Evolutionary conservation across 1,140 invertebrate species (phyloP).

Genomic region (Cydia fagiglandana): DNA sequence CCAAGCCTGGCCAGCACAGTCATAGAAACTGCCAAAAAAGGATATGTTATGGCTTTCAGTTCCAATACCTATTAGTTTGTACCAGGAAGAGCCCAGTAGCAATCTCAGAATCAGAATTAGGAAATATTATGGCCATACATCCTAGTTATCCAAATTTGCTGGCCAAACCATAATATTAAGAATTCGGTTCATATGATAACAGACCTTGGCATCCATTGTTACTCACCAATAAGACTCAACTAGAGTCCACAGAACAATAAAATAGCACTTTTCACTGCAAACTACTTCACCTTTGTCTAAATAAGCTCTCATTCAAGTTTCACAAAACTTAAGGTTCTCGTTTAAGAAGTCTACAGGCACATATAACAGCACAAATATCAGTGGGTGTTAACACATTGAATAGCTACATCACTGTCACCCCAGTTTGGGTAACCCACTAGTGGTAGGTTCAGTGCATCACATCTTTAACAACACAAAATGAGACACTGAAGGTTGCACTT

Average conservation of each 20-base stretch:
- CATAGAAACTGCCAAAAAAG: too few relatives aligned
- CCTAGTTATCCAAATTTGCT: too few relatives aligned
- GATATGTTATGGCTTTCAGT: too few relatives aligned
- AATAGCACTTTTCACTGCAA: slow-evolving; percentile 17
- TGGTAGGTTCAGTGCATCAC: slow-evolving; percentile 10
- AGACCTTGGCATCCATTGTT: not conserved
- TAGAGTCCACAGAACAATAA: not conserved
- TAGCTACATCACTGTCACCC: slow-evolving; percentile 8
- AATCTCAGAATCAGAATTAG: too few relatives aligned
- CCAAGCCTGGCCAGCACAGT: too few relatives aligned
- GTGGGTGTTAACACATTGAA: slow-evolving; percentile 14
- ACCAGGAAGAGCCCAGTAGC: too few relatives aligned
- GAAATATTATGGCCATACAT: too few relatives aligned
- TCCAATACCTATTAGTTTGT: too few relatives aligned
- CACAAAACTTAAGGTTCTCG: slow-evolving; percentile 11
- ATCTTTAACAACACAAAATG: slow-evolving; percentile 17
- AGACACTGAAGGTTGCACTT: slow-evolving; percentile 43
- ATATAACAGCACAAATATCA: slow-evolving; percentile 11
- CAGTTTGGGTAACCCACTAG: not conserved
- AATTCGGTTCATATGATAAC: too few relatives aligned
- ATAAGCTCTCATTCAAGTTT: slow-evolving; percentile 9
- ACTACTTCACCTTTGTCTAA: slow-evolving; percentile 2
- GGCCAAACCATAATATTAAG: too few relatives aligned
- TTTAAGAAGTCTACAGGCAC: slow-evolving; percentile 7
- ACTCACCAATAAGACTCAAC: slow-evolving; percentile 8